Conservation (phyloP, 2,888 invertebrate species). For the Drosophila stalkeri region DNA sequence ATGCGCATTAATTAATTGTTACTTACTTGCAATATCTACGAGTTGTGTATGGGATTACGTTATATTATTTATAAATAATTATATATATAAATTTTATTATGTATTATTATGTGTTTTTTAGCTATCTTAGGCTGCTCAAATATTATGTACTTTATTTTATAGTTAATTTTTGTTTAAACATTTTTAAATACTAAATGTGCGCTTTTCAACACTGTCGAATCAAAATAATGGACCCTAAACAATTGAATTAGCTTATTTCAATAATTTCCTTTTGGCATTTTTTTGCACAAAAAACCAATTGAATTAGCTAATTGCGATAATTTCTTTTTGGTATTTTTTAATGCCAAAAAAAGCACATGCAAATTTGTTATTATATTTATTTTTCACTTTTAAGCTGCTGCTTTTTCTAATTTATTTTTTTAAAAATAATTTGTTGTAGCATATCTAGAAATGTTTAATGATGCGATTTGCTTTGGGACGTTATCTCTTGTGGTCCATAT, state of each 20-base stretch:
- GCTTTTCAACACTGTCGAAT: constrained; percentile 23
- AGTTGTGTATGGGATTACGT: constrained; percentile 15
- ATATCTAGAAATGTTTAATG: constrained; percentile 3
- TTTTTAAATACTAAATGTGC: constrained; percentile 31
- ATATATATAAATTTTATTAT: constrained; percentile 4
- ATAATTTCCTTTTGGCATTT: not conserved
- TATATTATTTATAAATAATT: constrained; percentile 5
- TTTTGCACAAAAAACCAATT: not conserved
- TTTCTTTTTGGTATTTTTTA: not conserved
- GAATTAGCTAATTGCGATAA: constrained; percentile 23
- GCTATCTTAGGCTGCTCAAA: constrained; percentile 5
- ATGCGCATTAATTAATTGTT: constrained; percentile 39
- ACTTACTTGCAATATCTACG: constrained; percentile 55
- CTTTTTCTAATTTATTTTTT: not conserved
- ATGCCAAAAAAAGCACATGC: constrained; percentile 1
- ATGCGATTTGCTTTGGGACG: constrained; percentile 1
- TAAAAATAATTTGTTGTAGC: constrained; percentile 4
- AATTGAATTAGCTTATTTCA: constrained; percentile 48
- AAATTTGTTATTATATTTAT: not conserved
- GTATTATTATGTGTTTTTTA: not conserved
- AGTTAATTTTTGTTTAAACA: constrained; percentile 9
- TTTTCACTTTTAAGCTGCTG: not conserved
- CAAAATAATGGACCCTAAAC: constrained; percentile 32
- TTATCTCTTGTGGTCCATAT: constrained; percentile 4
- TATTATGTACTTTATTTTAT: constrained; percentile 5